These are phyloP conservation scores for Drosophila ustulata DNA, from an alignment of 2,888 invertebrate species.

Conservation along the genomic window DNA sequence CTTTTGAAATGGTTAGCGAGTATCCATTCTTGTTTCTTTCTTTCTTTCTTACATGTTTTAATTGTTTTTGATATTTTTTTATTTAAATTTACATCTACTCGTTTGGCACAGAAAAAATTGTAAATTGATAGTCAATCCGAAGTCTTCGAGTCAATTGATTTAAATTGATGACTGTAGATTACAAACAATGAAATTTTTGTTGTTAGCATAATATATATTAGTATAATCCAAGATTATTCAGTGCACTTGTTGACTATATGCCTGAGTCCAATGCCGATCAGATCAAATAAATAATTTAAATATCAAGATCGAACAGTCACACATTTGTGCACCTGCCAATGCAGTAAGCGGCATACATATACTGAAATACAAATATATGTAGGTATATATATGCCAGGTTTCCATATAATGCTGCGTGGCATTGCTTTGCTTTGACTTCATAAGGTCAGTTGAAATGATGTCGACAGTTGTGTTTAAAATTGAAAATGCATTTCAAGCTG, in stretches of 20 bases:
- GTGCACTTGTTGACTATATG: neutral
- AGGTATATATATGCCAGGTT: constrained; percentile 1
- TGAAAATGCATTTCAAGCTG: constrained; percentile 74
- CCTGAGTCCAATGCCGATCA: neutral
- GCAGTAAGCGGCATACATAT: neutral
- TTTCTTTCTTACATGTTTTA: no score
- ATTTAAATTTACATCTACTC: no score
- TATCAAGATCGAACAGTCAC: constrained; percentile 13
- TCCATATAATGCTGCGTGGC: constrained; percentile 5
- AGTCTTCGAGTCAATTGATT: no score
- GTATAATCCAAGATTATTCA: neutral
- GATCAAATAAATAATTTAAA: constrained; percentile 14
- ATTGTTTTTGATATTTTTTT: no score
- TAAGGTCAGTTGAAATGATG: constrained; percentile 53
- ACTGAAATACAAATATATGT: neutral
- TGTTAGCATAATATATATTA: neutral
- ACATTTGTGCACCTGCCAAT: neutral
- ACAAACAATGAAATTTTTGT: neutral
- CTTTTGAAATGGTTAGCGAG: no score
- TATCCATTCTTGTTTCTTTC: no score
- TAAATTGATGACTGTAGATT: no score
- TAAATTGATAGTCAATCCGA: no score
- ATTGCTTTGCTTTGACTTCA: constrained; percentile 16
- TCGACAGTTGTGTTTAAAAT: constrained; percentile 50
- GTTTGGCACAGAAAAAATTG: no score